Evolutionary conservation across 2,888 invertebrate genomes (phyloP).

Genomic region (Apamea monoglypha): DNA sequence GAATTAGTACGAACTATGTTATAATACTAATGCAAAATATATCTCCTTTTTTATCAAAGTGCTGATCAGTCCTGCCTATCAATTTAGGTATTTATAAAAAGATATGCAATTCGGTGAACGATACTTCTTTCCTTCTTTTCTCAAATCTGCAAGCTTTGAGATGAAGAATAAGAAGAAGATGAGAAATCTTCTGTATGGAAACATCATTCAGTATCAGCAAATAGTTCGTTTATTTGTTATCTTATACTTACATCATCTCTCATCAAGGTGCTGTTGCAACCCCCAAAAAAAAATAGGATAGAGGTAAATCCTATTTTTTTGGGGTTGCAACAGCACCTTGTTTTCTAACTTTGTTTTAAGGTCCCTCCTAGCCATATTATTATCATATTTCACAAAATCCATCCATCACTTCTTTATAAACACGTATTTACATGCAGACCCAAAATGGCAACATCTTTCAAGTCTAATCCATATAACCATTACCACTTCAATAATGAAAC

Average conservation of each 20-base stretch:
- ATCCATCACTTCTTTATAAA: neutral
- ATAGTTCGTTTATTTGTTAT: neutral
- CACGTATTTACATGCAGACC: neutral
- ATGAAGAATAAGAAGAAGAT: neutral
- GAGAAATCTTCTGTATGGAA: neutral
- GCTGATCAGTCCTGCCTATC: neutral
- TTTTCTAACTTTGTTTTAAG: too few species aligned
- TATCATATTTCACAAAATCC: neutral
- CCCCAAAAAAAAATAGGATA: too few species aligned
- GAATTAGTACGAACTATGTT: neutral
- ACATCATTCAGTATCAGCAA: neutral
- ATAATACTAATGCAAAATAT: neutral
- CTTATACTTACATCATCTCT: too few species aligned
- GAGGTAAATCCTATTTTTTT: neutral
- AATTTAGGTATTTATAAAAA: neutral
- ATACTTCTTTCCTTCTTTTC: neutral
- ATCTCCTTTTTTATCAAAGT: neutral
- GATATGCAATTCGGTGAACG: neutral
- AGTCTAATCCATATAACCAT: neutral
- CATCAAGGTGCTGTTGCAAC: too few species aligned
- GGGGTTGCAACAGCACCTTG: too few species aligned
- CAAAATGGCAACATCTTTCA: conserved; percentile 32
- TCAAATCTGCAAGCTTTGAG: neutral
- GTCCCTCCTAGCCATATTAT: neutral
- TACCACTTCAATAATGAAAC: conserved; percentile 44